Evolutionary conservation across 2,113 vertebrate genomes (phyloP), one percentile per base, ranked within the genome.

Genomic region (Paedocypris sp.): DNA sequence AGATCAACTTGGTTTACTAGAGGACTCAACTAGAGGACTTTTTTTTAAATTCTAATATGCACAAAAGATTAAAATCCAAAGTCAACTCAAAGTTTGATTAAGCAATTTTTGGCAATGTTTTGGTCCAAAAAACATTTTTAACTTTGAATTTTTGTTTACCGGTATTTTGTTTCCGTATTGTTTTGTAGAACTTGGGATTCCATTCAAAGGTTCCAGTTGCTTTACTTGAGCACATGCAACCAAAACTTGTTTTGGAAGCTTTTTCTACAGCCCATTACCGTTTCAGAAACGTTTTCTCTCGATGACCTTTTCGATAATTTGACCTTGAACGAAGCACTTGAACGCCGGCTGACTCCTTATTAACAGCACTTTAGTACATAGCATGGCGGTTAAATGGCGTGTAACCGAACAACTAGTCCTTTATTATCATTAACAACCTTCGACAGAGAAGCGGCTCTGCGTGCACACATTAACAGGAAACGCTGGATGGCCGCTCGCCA

Each of bases 311-410:
- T 13, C 2, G 6, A 25, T 3, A 5, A 25, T 46, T 46, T 46
- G 43, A 4, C 43, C 43, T 22, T 25, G 53, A 57, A 57, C 4
- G 18, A 57, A 16, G 13, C 5, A 15, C 5, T 39, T 52, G 31
- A 52, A 33, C n/a, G 9, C 9, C 20, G 26, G 26, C 36, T 12
- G 53, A n/a, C 25, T 16, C 11, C 20, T 31, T 22, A 33, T 16
- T 20, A 20, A 51, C 5, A 7, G 11, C 19, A 51, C 16, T 57
- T 57, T 57, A 1, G 26, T 23, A 20, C 31, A n/a, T n/a, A 58
- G 43, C 18, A 58, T 20, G 16, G 18, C 26, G 42, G 54, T n/a
- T 58, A 20, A 45, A 58, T 43, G 54, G 31, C 2, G 54, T 31
- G 38, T 58, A 13, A 45, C 54, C 1, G 2, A 58, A 58, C 16